Evolutionary conservation across 2,888 invertebrate species (phyloP), one percentile per base, ranked within the genome.

Genomic region (Pomacea canaliculata): DNA sequence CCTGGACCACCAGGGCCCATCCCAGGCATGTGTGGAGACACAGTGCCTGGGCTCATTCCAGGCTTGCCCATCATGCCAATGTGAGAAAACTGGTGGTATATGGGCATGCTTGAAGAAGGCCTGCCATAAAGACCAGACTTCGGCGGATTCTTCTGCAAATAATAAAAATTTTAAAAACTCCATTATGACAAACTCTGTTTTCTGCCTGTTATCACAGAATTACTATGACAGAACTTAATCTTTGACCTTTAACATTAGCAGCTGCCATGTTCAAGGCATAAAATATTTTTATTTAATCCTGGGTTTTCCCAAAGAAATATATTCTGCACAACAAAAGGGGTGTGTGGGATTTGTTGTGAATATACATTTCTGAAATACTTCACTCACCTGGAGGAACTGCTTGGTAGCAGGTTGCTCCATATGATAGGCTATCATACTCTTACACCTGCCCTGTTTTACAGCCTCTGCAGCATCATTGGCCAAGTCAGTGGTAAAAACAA

Each of bases 391-490:
- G 74, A 98, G 92, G 92, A 96, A 97, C 89, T 96, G 96, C 92
- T 97, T 97, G 71, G 98, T 98, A 83, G 95, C 95, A 2, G 97
- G 97, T 91, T 98, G 97, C 51, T 97, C 96, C 92, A 97, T 83
- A 89, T 98, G 98, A 91, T 95, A 98, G 56, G 96, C 95, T 85
- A 98, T 96, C 85, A 98, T 97, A 73, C 96, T 96, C 86, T 95
- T 95, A 91, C 94, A 97, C 87, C 96, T 96, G 4, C 97, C 96
- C 80, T 95, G 95, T 80, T 96, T 92, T 19, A 98, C 97, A 19
- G 96, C 94, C 87, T 98, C 97, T 0, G 98, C 98, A 9, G 97
- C 97, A 89, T 96, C 95, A 91, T 98, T 98, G 7, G 98, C 98
- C 91, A 97, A 92, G 87, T 94, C 93, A 13, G 98, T 98, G 46